phyloP scores from a whole-genome alignment of 2,113 vertebrate genomes.

The Zapus hudsonius region DNA sequence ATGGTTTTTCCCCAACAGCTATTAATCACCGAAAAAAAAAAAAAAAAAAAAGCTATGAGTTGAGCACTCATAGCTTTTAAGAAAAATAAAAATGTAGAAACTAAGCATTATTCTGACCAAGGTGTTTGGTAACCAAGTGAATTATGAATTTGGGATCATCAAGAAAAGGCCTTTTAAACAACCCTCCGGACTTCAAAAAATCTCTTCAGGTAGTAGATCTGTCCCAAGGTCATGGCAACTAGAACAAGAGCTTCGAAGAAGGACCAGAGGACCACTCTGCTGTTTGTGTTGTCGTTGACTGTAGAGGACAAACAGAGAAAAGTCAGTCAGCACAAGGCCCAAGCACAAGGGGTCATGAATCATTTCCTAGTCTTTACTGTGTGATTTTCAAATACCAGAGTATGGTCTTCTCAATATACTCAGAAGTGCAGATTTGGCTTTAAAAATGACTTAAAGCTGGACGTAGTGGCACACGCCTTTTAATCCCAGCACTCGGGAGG shows the following conservation, averaged over 20 bases:
- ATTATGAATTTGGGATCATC: slow-evolving; percentile 78
- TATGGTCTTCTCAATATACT: too few relatives aligned
- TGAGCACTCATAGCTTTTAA: too few relatives aligned
- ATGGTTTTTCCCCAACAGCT: slow-evolving; percentile 75
- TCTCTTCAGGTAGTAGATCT: slow-evolving; percentile 99
- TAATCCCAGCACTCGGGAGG: too few relatives aligned
- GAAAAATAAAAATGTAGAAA: slow-evolving; percentile 85
- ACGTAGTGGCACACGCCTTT: too few relatives aligned
- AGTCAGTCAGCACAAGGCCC: neutral
- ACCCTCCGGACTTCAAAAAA: slow-evolving; percentile 99
- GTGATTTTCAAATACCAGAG: neutral
- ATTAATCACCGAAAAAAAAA: slow-evolving; percentile 82
- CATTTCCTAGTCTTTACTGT: neutral
- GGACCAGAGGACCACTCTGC: slow-evolving; percentile 99
- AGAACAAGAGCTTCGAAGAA: slow-evolving; percentile 99
- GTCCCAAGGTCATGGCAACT: slow-evolving; percentile 99
- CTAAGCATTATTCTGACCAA: slow-evolving; percentile 85
- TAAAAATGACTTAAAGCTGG: too few relatives aligned
- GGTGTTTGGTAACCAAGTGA: slow-evolving; percentile 88
- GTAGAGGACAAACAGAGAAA: slow-evolving; percentile 59
- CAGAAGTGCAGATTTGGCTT: too few relatives aligned
- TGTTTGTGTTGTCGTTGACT: slow-evolving; percentile 99
- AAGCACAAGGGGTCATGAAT: neutral
- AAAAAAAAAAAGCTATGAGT: slow-evolving; percentile 82
- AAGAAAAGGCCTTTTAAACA: slow-evolving; percentile 88